Percentiles rank a stretch among this genome's conserved stretches.
phyloP scores from a whole-genome alignment of 2,113 vertebrate genomes.

The Ceuthmochares aereus region DNA sequence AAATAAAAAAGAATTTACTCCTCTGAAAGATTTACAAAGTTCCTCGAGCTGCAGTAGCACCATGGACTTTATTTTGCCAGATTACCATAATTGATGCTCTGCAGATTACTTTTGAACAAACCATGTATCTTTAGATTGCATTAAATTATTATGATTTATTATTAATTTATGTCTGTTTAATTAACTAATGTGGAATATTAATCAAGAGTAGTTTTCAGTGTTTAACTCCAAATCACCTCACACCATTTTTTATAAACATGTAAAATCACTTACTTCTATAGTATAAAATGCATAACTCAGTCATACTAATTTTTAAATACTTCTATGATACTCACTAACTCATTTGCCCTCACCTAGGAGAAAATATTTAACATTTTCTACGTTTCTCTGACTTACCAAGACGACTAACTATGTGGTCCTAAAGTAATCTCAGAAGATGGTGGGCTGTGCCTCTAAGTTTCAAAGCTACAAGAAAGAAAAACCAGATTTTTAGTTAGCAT shows the following conservation, averaged over 20 bases:
- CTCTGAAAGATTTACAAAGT: background rate
- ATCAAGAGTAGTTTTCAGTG: background rate
- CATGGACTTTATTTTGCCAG: fast-evolving
- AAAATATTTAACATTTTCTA: conserved; percentile 4
- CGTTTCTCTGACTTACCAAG: conserved; percentile 15
- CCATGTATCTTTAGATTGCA: background rate
- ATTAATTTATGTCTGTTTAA: background rate
- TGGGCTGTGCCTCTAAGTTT: background rate
- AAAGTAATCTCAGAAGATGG: background rate
- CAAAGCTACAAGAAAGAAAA: conserved; percentile 31
- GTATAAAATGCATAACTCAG: background rate
- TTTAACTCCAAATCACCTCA: background rate
- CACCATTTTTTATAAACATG: background rate
- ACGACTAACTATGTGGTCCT: background rate
- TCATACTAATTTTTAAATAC: background rate
- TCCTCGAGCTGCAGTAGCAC: background rate
- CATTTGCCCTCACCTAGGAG: background rate
- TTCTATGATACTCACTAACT: background rate
- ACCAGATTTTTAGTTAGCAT: background rate
- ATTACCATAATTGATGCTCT: background rate
- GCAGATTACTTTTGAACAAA: background rate
- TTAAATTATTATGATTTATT: background rate
- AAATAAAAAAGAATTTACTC: background rate
- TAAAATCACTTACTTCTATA: background rate
- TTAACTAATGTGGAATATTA: background rate